phyloP scores from a whole-genome alignment of 2,888 invertebrate genomes.

The Parnassius mnemosyne region DNA sequence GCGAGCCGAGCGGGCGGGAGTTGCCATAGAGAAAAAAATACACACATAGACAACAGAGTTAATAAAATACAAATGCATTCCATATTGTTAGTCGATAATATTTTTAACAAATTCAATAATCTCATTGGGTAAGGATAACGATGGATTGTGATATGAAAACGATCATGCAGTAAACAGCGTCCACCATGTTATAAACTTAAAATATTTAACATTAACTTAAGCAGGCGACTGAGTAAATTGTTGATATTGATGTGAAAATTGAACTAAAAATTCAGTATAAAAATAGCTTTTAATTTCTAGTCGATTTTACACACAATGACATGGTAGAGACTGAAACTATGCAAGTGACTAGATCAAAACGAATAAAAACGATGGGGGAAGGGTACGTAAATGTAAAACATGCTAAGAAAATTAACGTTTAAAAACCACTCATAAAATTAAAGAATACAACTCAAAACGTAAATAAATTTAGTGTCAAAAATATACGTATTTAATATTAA shows the following conservation, averaged over 20 bases:
- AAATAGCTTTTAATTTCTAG: no score
- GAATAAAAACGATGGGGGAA: slow-evolving; percentile 28
- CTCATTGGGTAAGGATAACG: slow-evolving; percentile 41
- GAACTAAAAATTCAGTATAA: no score
- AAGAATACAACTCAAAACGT: slow-evolving; percentile 14
- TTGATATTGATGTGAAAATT: no score
- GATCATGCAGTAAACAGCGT: slow-evolving; percentile 52
- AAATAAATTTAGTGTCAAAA: slow-evolving; percentile 16
- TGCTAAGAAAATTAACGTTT: slow-evolving; percentile 24
- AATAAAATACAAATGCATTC: slow-evolving; percentile 81
- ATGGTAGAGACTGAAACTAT: slow-evolving; percentile 22
- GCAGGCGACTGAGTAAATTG: no score
- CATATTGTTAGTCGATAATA: slow-evolving; percentile 46
- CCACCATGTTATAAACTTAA: slow-evolving; percentile 30
- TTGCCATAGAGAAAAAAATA: slow-evolving; percentile 87
- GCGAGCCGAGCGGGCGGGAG: slow-evolving; percentile 83
- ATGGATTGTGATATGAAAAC: slow-evolving; percentile 50
- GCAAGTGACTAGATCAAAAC: slow-evolving; percentile 30
- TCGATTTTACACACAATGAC: neutral
- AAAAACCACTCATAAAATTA: slow-evolving; percentile 4
- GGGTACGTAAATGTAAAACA: slow-evolving; percentile 26
- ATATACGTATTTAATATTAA: no score
- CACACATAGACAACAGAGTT: slow-evolving; percentile 84
- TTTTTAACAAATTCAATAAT: slow-evolving; percentile 24
- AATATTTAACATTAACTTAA: no score